Base-by-base conservation (phyloP, 2,113 vertebrate species). In the Vimba vimba region DNA sequence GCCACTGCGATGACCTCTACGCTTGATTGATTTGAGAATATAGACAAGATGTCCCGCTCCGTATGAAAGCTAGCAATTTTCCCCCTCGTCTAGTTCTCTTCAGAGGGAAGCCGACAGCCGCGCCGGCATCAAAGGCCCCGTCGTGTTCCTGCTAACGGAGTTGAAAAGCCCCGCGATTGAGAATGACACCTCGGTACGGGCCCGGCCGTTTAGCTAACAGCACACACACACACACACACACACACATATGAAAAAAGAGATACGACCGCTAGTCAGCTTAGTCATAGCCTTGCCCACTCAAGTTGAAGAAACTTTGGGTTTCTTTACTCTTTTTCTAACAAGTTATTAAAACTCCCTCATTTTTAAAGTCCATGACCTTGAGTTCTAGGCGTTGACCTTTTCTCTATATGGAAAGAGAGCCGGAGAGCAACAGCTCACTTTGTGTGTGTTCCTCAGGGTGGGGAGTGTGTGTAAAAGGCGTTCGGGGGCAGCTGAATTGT, bases 11-110 rank as follows among this genome's bases (percentile, higher is more conserved):
- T 94, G 94, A 93, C 94, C 94, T 94, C 93, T 92, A 93, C 83
- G 89, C 92, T 89, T 93, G 93, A 95, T 92, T 94, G 94, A 94
- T 94, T 94, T 91, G 87, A 91, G 93, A 94, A 94, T 93, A 93
- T 92, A 92, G 94, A 93, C 93, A 91, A 94, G 91, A 91, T 92
- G 92, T 93, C 92, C 88, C 90, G 55, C 86, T 87, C 80, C 10
- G 74, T 91, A 91, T 94, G 92, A 94, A 95, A 94, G 93, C 93
- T 88, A 92, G 92, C 93, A 93, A 94, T 94, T 95, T 93, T 88
- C 92, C 89, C 88, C 93, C 92, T 95, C 93, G 91, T 94, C 92
- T 91, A 43, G n/a, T 76, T 85, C 92, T 91, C 91, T 90, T 94
- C 90, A 89, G 87, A 92, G 90, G 85, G 85, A 90, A 52, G 52